Percentiles rank a stretch among this genome's conserved stretches.
These are phyloP conservation scores for Torymus tubicola DNA, from an alignment of 2,888 invertebrate genomes.

Conservation along the genomic window DNA sequence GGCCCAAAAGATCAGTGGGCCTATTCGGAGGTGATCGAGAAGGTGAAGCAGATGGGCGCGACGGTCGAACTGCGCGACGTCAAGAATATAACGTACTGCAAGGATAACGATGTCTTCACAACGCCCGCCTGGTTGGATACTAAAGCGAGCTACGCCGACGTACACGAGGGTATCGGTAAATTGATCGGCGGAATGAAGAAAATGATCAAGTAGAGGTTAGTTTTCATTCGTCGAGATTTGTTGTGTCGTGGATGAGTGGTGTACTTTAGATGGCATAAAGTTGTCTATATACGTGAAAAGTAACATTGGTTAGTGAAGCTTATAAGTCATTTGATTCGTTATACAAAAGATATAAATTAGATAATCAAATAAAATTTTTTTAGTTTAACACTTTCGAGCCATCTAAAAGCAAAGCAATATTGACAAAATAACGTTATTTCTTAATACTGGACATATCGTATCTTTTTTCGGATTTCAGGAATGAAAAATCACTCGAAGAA, in stretches of 20 bases:
- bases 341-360: too few relatives aligned
- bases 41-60: slow-evolving; percentile 77
- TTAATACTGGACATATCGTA: slow-evolving; percentile 12
- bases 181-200: slow-evolving; percentile 71
- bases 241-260: too few relatives aligned
- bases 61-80: slow-evolving; percentile 72
- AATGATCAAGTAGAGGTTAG: slow-evolving; percentile 50
- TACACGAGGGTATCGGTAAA: slow-evolving; percentile 78
- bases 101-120: slow-evolving; percentile 77
- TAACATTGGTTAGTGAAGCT: too few relatives aligned
- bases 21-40: slow-evolving; percentile 76
- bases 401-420: too few relatives aligned
- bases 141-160: slow-evolving; percentile 75
- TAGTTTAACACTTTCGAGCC: too few relatives aligned
- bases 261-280: too few relatives aligned
- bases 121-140: slow-evolving; percentile 80
- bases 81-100: slow-evolving; percentile 76
- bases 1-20: slow-evolving; percentile 76
- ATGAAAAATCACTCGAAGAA: slow-evolving; percentile 52
- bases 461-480: slow-evolving; percentile 20
- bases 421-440: background rate
- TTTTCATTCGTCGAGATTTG: background rate
- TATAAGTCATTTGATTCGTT: too few relatives aligned
- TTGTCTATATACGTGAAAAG: too few relatives aligned
- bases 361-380: too few relatives aligned